Base-by-base conservation (phyloP, 1,140 invertebrate species). In the Antheraea mylitta region DNA sequence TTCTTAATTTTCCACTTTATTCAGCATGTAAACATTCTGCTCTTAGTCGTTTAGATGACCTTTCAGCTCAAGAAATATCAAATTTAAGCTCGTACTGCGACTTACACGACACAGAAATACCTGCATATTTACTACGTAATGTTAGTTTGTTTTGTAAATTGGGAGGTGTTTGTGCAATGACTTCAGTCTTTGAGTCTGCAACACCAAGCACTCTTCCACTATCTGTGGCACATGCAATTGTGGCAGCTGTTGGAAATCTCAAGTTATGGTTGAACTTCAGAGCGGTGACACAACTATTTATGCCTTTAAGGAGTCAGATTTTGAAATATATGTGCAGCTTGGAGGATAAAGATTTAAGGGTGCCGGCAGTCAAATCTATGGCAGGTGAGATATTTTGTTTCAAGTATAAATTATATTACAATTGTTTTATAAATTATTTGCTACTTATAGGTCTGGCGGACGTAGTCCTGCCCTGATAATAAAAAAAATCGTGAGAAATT, bases 181-280 rank as follows among this genome's bases (percentile, higher is more conserved):
- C 96, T 42, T 92, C 95, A 69, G 97, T 96, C 86, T 98, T 98
- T 92, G 96, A 97, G 75, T 78, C 94, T 81, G 93, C 95, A 8
- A 94, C 95, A 75, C 95, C 97, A 10, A 95, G 96, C 74, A 94
- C 94, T 42, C 92, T 99, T 73, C 96, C 97, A 5, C 94, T 98
- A 68, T 96, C 96, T 36, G 96, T 98, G 82, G 97, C 97, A 19
- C 97, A 98, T 93, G 96, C 97, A 37, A 96, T 99, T 85, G 97
- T 98, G 76, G 96, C 96, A 76, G 95, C 98, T 81, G 96, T 98
- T 72, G 97, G 97, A 70, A 98, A 98, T 94, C 95, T 99, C 58
- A 97, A 98, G 83, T 91, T 98, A n/a, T 99, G 98, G 98, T 94
- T 99, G 76, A 98, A 98, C 92, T 97, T 97, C 79, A 95, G 96